Evolutionary conservation across 2,113 vertebrate species (phyloP), one percentile per base, ranked within the genome.

Genomic region (Upupa epops): DNA sequence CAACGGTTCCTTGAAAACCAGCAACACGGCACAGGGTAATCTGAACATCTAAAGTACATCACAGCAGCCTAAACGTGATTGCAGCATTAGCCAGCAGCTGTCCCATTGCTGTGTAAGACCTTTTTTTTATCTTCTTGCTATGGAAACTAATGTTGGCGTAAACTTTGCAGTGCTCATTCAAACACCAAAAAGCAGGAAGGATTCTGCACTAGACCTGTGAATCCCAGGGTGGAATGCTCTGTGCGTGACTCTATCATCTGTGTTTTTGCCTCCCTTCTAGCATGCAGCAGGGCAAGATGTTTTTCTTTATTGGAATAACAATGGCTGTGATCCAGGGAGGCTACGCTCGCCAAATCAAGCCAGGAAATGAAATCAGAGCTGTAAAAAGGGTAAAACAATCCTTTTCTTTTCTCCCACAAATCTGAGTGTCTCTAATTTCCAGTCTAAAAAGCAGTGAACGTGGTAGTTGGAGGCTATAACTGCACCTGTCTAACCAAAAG

Each of bases 201-300:
- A 52, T 34, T 40, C 15, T 11, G 3, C 51, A 5, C 6, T 17
- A 63, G 26, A 13, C 37, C 3, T 11, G 20, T 29, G 61, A 42
- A 28, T 72, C 49, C 64, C 36, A 7, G 45, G 52, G 16, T 4
- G 6, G 65, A 90, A 71, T 4, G 36, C 32, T 88, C 48, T 12
- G 3, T 89, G 86, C 2, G 3, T 93, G 81, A 85, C 80, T 89
- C 88, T n/a, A 0, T 61, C 37, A 70, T 37, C 32, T 82, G 60
- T 94, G 65, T 5, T 64, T 89, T 83, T 91, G 71, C 86, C 82
- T 94, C 81, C 63, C 79, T 92, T 82, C 54, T 92, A 99, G 99
- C 92, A 98, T 99, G 98, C 98, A 99, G 94, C 99, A 99, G 93
- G 99, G 99, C 32, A 99, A 99, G 98, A 99, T 99, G 99, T 99